Evolutionary conservation across 2,113 vertebrate species (phyloP), one percentile per base, ranked within the genome.

Genomic region (Aleadryas rufinucha): DNA sequence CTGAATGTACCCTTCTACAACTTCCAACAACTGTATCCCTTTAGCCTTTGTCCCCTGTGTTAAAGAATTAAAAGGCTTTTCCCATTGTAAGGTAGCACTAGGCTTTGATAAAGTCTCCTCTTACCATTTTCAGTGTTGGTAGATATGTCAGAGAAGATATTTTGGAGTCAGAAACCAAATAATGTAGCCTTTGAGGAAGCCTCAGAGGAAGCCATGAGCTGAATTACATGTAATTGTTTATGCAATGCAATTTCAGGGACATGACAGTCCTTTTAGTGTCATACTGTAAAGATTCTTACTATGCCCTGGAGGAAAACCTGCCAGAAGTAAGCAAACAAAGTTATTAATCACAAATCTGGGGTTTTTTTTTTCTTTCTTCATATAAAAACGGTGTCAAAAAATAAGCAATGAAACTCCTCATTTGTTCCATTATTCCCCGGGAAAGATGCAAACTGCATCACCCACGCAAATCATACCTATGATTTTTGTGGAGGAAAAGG

Each of bases 161-260:
- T 84, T 74, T 52, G 60, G 45, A 88, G 82, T 77, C 47, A 47
- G 68, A 64, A 90, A 59, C 64, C 56, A 93, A 81, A 75, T 69
- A 76, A 59, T 66, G 21, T 41, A 45, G 71, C 76, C 35, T 95
- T 74, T 95, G 82, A 94, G 80, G 91, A 95, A 80, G 71, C 45
- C 84, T 95, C 87, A 68, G 63, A 95, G 90, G 84, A 95, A 82
- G 61, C 57, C 44, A 42, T 61, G 78, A 79, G 39, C 75, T 81
- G 88, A 93, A 90, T 92, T 86, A 74, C 65, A 6, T 35, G 64
- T 91, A 77, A 93, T 93, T 90, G 74, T 87, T 95, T 96, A 87
- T 90, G 70, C 1, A 0, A 47, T 90, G 42, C 79, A 69, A 47
- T 94, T 93, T 90, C 56, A 59, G 75, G 64, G 50, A 83, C 27